A percentile compares a stretch with the other conserved stretches of the same genome.
These are phyloP conservation scores for Caranx melampygus DNA, from an alignment of 2,113 vertebrate species.

Conservation along the genomic window DNA sequence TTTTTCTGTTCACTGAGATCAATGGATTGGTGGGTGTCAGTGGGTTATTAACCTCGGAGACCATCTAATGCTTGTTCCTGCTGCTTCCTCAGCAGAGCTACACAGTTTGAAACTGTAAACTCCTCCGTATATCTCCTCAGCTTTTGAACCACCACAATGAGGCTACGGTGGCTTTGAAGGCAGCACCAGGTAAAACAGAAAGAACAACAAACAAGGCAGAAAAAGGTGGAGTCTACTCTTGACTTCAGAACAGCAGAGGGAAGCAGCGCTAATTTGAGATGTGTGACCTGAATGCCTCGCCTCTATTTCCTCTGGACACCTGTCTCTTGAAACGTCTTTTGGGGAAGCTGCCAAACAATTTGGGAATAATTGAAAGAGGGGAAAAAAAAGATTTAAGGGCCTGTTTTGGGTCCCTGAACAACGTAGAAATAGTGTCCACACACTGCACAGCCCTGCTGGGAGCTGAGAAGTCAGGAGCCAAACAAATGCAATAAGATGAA, in stretches of 20 bases:
- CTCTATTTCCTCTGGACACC: constrained; percentile 64
- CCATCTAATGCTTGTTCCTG: constrained; percentile 1
- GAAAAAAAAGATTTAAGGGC: constrained; percentile 60
- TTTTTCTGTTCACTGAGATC: constrained; percentile 34
- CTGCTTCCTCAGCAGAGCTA: constrained; percentile 6
- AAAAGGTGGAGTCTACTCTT: constrained; percentile 21
- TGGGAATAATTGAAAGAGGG: constrained; percentile 61
- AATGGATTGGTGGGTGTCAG: constrained; percentile 31
- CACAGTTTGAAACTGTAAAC: constrained; percentile 24
- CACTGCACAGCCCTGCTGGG: constrained; percentile 20
- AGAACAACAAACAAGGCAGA: constrained; percentile 2
- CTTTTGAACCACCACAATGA: constrained; percentile 27
- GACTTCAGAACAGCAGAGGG: constrained; percentile 25
- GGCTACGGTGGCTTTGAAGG: constrained; percentile 26
- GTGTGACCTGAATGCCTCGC: constrained; percentile 53
- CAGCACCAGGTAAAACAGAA: constrained; percentile 40
- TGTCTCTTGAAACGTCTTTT: constrained; percentile 71
- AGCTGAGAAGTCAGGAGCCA: constrained; percentile 31
- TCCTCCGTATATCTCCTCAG: constrained; percentile 5
- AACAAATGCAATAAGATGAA: constrained; percentile 52
- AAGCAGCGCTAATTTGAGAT: constrained; percentile 52
- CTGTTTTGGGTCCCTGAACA: constrained; percentile 59
- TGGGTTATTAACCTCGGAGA: constrained; percentile 27
- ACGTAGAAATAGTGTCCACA: constrained; percentile 37
- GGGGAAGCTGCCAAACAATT: constrained; percentile 74